Conservation (phyloP, 2,113 vertebrate species). For the Lontra canadensis region DNA sequence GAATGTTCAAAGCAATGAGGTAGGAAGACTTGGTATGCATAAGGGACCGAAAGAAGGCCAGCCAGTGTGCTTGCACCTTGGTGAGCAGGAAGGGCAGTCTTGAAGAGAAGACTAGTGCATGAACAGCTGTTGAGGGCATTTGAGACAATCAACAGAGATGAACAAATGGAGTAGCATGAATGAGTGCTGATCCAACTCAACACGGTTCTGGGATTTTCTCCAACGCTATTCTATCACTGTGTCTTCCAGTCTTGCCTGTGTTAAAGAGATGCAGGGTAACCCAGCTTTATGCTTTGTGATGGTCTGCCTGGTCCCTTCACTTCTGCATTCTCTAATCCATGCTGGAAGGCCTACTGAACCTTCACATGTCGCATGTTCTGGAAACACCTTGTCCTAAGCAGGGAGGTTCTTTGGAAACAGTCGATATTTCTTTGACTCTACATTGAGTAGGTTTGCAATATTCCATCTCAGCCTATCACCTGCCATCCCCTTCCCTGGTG, state of each 20-base stretch:
- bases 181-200: neutral
- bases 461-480: neutral
- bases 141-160: slow-evolving; percentile 24
- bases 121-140: slow-evolving; percentile 38
- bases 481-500: neutral
- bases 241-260: neutral
- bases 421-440: neutral
- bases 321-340: neutral
- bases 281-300: neutral
- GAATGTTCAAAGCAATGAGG: neutral
- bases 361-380: neutral
- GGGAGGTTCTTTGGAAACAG: neutral
- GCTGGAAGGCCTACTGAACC: neutral
- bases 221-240: neutral
- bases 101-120: neutral
- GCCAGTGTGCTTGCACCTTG: neutral
- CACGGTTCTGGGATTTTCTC: neutral
- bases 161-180: neutral
- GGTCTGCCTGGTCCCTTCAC: neutral
- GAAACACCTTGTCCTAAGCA: neutral
- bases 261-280: neutral
- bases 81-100: neutral
- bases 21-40: neutral
- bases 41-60: neutral
- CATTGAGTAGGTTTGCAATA: neutral